Conservation (phyloP, 1,140 invertebrate species). For the Aporrectodea caliginosa region DNA sequence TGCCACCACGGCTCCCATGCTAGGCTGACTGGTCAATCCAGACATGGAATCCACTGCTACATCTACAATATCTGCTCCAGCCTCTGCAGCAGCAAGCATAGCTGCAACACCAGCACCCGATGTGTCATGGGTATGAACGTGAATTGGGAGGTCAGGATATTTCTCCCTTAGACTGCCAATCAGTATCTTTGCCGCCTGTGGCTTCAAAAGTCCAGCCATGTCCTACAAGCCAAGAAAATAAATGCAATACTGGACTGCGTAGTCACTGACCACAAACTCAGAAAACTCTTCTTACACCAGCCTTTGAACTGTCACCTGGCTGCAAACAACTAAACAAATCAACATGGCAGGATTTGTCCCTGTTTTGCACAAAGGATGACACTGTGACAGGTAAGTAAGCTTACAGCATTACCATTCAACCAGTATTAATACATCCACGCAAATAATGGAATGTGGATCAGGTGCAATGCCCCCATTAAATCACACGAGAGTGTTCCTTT, state of each 20-base stretch:
- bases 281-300: no score
- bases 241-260: neutral
- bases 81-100: slow-evolving; percentile 88
- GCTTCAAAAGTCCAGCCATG: slow-evolving; percentile 97
- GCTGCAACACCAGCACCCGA: slow-evolving; percentile 90
- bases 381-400: no score
- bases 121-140: slow-evolving; percentile 98
- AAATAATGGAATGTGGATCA: no score
- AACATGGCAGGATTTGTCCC: no score
- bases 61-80: slow-evolving; percentile 96
- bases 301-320: no score
- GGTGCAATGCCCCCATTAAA: no score
- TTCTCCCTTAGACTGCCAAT: slow-evolving; percentile 82
- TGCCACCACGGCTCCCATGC: slow-evolving; percentile 96
- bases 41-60: slow-evolving; percentile 99
- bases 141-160: slow-evolving; percentile 92
- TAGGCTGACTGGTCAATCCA: slow-evolving; percentile 92
- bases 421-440: no score
- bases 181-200: slow-evolving; percentile 81
- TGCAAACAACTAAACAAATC: no score
- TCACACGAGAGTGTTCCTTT: no score
- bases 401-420: no score
- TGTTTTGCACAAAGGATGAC: no score
- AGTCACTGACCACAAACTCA: no score
- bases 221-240: slow-evolving; percentile 61